Evolutionary conservation across 2,113 vertebrate species (phyloP).

Genomic region (Piaya cayana): DNA sequence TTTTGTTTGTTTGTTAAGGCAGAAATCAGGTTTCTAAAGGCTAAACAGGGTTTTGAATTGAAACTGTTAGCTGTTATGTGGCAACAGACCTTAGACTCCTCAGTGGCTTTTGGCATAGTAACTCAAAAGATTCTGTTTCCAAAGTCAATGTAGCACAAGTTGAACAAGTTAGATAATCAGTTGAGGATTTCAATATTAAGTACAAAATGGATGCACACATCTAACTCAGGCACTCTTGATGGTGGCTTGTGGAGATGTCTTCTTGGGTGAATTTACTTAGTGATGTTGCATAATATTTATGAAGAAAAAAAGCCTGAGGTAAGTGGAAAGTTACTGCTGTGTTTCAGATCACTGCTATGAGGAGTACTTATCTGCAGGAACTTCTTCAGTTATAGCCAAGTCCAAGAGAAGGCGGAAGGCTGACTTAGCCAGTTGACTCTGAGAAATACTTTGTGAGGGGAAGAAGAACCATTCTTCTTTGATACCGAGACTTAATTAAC

Average conservation of each 20-base stretch:
- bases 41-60: neutral
- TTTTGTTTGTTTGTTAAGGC: neutral
- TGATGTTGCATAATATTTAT: neutral
- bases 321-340: neutral
- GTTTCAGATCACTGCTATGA: neutral
- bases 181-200: neutral
- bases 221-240: accelerated
- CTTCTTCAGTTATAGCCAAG: neutral
- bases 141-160: neutral
- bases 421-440: neutral
- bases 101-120: neutral
- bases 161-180: neutral
- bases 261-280: neutral
- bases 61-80: neutral
- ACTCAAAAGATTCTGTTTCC: neutral
- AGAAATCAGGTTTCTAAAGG: neutral
- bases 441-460: neutral
- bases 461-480: neutral
- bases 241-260: neutral
- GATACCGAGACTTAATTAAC: neutral
- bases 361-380: neutral
- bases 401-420: neutral
- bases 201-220: neutral
- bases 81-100: neutral
- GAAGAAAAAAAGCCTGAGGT: neutral